A percentile compares a stretch with the other conserved stretches of the same genome.
These are phyloP conservation scores for Hippocampus mohnikei DNA, from an alignment of 2,113 vertebrate genomes.

Conservation along the genomic window DNA sequence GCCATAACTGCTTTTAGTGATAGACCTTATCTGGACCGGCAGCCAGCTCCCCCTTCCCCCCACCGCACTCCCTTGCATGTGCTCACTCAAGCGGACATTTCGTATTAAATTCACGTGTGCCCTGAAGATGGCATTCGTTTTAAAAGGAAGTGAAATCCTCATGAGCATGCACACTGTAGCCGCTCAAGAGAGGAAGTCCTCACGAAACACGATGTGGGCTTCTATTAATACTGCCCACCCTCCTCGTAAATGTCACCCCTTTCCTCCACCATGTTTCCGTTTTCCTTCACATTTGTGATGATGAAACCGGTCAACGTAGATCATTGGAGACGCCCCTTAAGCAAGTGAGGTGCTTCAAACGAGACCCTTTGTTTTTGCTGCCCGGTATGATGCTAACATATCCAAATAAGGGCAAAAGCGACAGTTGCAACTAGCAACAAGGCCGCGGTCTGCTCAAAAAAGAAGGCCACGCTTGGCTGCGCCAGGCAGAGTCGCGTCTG, in stretches of 20 bases:
- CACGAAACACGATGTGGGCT: slow-evolving; percentile 31
- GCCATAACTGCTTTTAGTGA: slow-evolving; percentile 54
- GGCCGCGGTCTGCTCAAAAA: slow-evolving; percentile 27
- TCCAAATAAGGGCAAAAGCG: slow-evolving; percentile 75
- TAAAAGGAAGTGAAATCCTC: slow-evolving; percentile 42
- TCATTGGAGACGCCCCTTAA: not conserved
- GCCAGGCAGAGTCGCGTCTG: slow-evolving; percentile 32
- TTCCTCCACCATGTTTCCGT: not conserved
- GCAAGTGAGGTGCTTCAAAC: not conserved
- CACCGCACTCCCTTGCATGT: not conserved
- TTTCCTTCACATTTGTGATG: not conserved
- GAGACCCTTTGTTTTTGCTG: not conserved
- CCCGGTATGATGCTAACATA: slow-evolving; percentile 19
- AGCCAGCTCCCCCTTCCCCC: slow-evolving; percentile 69
- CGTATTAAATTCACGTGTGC: not conserved
- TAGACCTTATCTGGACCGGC: slow-evolving; percentile 73
- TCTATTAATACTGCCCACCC: not conserved
- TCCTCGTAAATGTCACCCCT: not conserved
- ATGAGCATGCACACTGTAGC: slow-evolving; percentile 11
- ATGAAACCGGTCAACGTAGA: not conserved
- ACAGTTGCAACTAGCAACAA: slow-evolving; percentile 36
- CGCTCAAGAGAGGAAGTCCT: slow-evolving; percentile 57
- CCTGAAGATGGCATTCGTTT: not conserved
- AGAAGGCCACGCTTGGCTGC: slow-evolving; percentile 18
- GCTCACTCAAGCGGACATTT: not conserved